phyloP scores from a whole-genome alignment of 2,797 vertebrate species.

The Danio tinwini region DNA sequence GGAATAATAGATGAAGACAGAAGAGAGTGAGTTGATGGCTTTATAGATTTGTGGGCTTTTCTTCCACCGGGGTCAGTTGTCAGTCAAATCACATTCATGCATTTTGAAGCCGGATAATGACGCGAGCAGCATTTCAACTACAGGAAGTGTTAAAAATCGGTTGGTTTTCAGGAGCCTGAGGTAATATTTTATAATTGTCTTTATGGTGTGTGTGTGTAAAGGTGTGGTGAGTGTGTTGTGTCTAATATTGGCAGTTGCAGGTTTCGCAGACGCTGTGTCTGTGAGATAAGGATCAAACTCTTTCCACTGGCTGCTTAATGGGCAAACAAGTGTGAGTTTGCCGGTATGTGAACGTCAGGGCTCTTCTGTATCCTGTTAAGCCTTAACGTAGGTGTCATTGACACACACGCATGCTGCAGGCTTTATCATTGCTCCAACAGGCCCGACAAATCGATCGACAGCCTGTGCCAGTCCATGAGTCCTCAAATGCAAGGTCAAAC shows the following conservation, averaged over 20 bases:
- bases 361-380: conserved; percentile 29
- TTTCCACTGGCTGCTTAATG: conserved; percentile 59
- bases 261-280: conserved; percentile 1
- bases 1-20: conserved; percentile 56
- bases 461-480: conserved; percentile 70
- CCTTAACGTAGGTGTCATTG: conserved; percentile 39
- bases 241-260: conserved; percentile 6
- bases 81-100: not conserved
- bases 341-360: not conserved
- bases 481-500: conserved; percentile 73
- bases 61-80: not conserved
- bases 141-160: not conserved
- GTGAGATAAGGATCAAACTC: conserved; percentile 41
- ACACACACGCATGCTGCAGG: conserved; percentile 58
- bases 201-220: conserved; percentile 17
- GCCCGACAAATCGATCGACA: conserved; percentile 78
- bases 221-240: conserved; percentile 14
- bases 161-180: not conserved
- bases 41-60: not conserved
- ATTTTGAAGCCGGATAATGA: not conserved
- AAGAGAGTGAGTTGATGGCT: not conserved
- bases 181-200: conserved; percentile 14
- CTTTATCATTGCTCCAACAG: conserved; percentile 75
- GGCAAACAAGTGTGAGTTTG: conserved; percentile 28
- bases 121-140: not conserved